phyloP scores from a whole-genome alignment of 2,797 vertebrate species.

The Balearica regulorum region DNA sequence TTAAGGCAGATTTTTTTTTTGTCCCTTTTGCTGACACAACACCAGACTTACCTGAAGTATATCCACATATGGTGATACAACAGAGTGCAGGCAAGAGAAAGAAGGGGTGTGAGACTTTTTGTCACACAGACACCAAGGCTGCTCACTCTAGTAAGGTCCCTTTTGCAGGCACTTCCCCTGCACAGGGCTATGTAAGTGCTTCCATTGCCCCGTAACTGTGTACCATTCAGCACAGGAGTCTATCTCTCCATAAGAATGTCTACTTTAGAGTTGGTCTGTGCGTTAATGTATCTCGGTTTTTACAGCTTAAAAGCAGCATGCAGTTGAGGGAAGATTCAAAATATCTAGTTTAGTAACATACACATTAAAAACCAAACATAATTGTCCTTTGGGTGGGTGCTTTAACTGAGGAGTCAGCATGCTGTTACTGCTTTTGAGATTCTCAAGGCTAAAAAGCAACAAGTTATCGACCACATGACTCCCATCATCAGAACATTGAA shows the following conservation, averaged over 20 bases:
- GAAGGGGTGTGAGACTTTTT: not conserved
- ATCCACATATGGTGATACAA: not conserved
- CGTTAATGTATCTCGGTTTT: not conserved
- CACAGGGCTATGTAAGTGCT: not conserved
- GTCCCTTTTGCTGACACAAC: not conserved
- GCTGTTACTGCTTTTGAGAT: not conserved
- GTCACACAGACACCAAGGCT: not conserved
- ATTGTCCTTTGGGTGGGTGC: not conserved
- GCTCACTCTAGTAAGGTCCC: not conserved
- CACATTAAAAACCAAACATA: not conserved
- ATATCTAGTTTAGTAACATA: not conserved
- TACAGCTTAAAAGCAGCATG: not conserved
- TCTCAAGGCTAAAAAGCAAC: not conserved
- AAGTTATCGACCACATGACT: not conserved
- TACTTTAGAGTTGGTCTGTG: not conserved
- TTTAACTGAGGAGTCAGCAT: not conserved
- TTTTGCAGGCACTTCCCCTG: not conserved
- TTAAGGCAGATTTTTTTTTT: not conserved
- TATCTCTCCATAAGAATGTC: not conserved
- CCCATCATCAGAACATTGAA: not conserved
- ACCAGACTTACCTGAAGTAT: not conserved
- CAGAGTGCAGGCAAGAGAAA: not conserved
- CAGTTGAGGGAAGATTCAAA: not conserved
- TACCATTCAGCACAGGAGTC: not conserved
- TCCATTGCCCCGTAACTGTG: not conserved